Conservation (phyloP, 2,797 vertebrate species). For the Pyrrhura leucotis region DNA sequence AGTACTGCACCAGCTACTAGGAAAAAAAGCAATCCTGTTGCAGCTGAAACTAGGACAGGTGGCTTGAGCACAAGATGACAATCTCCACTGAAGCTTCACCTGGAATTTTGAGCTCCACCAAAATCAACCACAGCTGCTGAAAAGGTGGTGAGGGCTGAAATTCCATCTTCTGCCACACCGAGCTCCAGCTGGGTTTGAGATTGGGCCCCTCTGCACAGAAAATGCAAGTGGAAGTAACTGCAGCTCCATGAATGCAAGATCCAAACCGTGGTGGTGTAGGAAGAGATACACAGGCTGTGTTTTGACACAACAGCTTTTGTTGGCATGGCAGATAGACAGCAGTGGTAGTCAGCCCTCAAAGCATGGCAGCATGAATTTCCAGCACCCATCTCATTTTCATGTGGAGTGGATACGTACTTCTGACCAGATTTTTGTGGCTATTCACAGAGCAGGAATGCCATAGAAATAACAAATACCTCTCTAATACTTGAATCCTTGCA, state of each 20-base stretch:
- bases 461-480: background rate
- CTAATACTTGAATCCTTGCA: background rate
- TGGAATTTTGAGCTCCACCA: background rate
- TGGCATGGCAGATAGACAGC: background rate
- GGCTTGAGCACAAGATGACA: background rate
- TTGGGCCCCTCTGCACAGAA: background rate
- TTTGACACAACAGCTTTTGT: background rate
- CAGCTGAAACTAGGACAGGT: background rate
- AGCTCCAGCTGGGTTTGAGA: background rate
- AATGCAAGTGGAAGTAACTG: background rate
- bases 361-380: background rate
- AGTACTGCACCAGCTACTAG: background rate
- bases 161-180: accelerated
- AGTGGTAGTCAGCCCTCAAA: background rate
- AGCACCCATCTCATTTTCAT: background rate
- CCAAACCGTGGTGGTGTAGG: accelerated
- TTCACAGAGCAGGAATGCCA: background rate
- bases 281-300: background rate
- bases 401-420: background rate
- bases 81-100: background rate
- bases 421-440: background rate
- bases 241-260: background rate
- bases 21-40: background rate
- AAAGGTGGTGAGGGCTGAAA: background rate
- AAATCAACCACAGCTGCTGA: background rate